Base-by-base conservation (phyloP, 2,888 invertebrate species). In the Caradrina clavipalpis region DNA sequence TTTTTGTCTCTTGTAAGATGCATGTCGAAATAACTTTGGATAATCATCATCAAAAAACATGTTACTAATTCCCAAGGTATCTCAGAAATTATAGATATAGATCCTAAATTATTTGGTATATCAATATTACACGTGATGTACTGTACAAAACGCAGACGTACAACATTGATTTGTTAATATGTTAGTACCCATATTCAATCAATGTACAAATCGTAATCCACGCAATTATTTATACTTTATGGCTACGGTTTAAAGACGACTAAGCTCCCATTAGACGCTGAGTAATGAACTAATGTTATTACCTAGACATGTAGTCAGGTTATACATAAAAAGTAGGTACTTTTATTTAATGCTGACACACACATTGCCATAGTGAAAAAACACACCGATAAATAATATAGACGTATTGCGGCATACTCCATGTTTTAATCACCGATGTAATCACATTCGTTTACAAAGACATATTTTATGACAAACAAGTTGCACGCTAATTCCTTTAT, bases 391-490 rank as follows among this genome's bases (percentile, higher is more conserved):
- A 69, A 61, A 71, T 72, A 65, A 47, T 69, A 76, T 45, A 67
- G 42, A 47, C 6, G 3, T 31, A 73, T 68, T 68, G 69, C 64
- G 59, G 61, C 73, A 77, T 79, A 76, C 53, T 76, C 76, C 31
- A 63, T 45, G 74, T 72, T 69, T 58, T 72, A 83, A 80, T 81
- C 80, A 83, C 73, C 50, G 53, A 42, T 65, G 70, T 69, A 79
- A 69, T 72, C 65, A 69, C 47, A 65, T 59, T 73, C 59, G 61
- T 69, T 69, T 67, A 80, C 71, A 81, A 73, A 81, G 72, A 83
- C 73, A 82, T 85, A 82, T 81, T 78, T 80, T 82, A 80, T 85
- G 77, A 81, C 82, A 70, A 78, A 72, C 63, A 77, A 76, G 77
- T 78, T 67, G 72, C 77, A 76, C 78, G 73, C 67, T 78, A 80